Base-by-base conservation (phyloP, 2,113 vertebrate genomes). In the Pseudopodoces humilis region DNA sequence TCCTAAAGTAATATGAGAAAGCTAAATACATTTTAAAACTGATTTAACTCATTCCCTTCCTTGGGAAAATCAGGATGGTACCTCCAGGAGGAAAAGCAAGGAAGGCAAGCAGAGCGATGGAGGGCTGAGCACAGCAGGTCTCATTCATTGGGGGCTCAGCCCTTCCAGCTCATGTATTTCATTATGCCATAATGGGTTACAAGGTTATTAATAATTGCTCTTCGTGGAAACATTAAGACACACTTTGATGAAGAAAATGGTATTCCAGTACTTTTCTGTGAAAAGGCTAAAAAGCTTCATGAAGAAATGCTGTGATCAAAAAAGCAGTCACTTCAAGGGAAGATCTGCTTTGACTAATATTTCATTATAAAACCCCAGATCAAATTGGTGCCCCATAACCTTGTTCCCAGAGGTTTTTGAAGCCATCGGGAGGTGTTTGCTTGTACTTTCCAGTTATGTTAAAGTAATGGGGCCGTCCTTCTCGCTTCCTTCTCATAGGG, bases 71-170 rank as follows among this genome's bases (percentile, higher is more conserved):
- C n/a, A 64, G 33, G 58, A 49, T 12, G 17, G 30, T 33, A 56
- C 15, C n/a, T 71, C 33, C 58, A 62, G 20, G 13, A 76, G 18
- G 31, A 74, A 65, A 53, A 49, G 10, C 3, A 0, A 58, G 56
- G 35, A 63, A 82, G 27, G 21, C 1, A 11, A 62, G 50, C 13
- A 21, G 23, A 15, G 30, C 0, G 4, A 31, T 2, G 9, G 17
- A 28, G 46, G 21, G n/a, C 33, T 3, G 6, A 37, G 21, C 8
- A 18, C 2, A 5, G 44, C 72, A 30, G 39, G 20, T 47, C 15
- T 28, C 31, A 7, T 2, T 0, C 31, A 7, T 1, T 0, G 0
- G 11, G 11, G 10, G 19, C 71, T 64, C 53, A 41, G 23, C 52
- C 25, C 41, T 74, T 58, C 31, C 50, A 20, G 12, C 44, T 60